These are phyloP conservation scores for Botia kubotai DNA, from an alignment of 2,797 vertebrate species.

Conservation along the genomic window DNA sequence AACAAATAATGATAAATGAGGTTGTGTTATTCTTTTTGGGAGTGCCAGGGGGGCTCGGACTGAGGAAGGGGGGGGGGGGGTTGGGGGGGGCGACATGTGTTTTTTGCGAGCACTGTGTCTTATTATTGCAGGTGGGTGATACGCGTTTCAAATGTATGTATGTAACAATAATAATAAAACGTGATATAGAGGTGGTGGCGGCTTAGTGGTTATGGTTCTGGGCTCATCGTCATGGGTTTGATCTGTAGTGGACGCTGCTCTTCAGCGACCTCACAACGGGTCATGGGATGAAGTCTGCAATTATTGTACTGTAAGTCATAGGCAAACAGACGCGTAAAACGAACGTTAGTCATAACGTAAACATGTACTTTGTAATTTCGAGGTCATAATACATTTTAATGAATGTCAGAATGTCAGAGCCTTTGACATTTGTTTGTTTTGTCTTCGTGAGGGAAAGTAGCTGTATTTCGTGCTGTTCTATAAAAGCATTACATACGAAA, in stretches of 20 bases:
- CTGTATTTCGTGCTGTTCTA: not conserved
- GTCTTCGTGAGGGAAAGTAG: not conserved
- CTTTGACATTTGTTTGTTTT: conserved; percentile 8
- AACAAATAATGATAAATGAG: conserved; percentile 64
- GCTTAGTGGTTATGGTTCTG: not conserved
- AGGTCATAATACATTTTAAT: not conserved
- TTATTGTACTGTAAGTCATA: not conserved
- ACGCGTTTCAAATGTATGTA: conserved; percentile 2
- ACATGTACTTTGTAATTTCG: not conserved
- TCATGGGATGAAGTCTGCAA: not conserved
- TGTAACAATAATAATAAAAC: not conserved
- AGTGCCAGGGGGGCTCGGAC: not conserved
- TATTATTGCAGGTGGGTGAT: conserved; percentile 36
- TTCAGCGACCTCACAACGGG: not conserved
- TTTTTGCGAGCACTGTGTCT: conserved; percentile 23
- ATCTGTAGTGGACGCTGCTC: not conserved
- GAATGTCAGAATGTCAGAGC: not conserved
- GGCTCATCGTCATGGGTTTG: not conserved
- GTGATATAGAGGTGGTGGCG: not conserved
- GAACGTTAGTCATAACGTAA: not conserved
- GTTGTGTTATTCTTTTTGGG: conserved; percentile 53
- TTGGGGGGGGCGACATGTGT: not conserved
- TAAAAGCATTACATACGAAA: not conserved
- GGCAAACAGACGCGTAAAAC: not conserved
- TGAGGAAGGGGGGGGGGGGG: not conserved